Base-by-base conservation (phyloP, 1,140 invertebrate species). In the Pseudomyrmex gracilis region DNA sequence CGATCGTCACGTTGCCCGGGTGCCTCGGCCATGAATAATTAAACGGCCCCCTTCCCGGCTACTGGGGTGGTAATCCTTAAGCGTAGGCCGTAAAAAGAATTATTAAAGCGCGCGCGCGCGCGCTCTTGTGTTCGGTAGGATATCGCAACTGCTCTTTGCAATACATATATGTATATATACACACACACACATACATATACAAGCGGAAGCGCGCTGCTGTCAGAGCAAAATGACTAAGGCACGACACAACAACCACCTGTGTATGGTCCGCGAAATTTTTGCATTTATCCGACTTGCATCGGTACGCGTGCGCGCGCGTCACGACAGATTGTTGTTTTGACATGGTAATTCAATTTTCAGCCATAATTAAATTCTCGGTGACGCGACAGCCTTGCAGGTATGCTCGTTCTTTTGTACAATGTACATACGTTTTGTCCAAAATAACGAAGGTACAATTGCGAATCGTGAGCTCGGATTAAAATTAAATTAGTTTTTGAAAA, bases 51-150 rank as follows among this genome's bases (percentile, higher is more conserved):
- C 5, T 34, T 47, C 53, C 57, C 45, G 64, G 17, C 53, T 60
- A 80, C 67, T 13, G 67, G 43, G 17, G 45, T 74, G 55, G 55
- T 89, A 85, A 89, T 89, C 82, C 87, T 88, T 85, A 83, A 74
- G 58, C 87, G 67, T 53, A 55, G 78, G 74, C 58, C 84, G 85
- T 90, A 91, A 90, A 91, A 91, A 91, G 90, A 92, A 92, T 92
- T 90, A 92, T 91, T 91, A 90, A 91, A 91, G 83, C 85, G 34
- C 45, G 82, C 83, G 64, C 22, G n/a, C n/a, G n/a, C n/a, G n/a
- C 34, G 49, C 85, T 77, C 66, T 63, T 74, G 85, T 83, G 73
- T 76, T 51, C 74, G 47, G 10, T n/a, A 4, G 84, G 70, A 34
- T 34, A 34, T 34, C 76, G 86, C 86, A 49, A 34, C 55, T 24